Base-by-base conservation (phyloP, 2,888 invertebrate genomes). In the Pilophorus perplexus region DNA sequence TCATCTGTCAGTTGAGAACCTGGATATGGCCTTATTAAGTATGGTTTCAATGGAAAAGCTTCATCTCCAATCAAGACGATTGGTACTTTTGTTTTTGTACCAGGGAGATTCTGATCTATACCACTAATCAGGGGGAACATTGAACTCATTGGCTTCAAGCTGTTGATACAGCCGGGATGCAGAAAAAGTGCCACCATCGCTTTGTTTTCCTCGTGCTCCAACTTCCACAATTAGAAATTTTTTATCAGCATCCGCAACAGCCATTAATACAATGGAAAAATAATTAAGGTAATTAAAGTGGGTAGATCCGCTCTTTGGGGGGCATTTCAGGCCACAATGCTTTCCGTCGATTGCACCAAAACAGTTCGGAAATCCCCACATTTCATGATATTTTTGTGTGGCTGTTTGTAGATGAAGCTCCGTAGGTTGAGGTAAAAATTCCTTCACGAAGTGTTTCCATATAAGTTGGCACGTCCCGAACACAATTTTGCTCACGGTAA, bases 261-360 rank as follows among this genome's bases (percentile, higher is more conserved):
- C 52, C 18, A 27, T 23, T 18, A 52, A 27, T 14, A 28, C 28
- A 27, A 52, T 10, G 10, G 52, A 52, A 33, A 52, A 52, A 10
- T 33, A 52, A 12, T n/a, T n/a, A 3, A 27, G 23, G n/a, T 52
- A 52, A 10, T 52, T 27, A 14, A 52, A 52, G 27, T n/a, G 27
- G 10, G 16, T 27, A 2, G 52, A 52, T 10, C 52, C 33, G 2
- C 25, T 16, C 20, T 28, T 27, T 1, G 2, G 1, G 52, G 52
- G 52, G 28, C 52, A 27, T 52, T 52, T 52, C 18, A 52, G 10
- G 1, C 52, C 18, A 23, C 4, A 10, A 12, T 52, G 52, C 27
- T 52, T 52, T n/a, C 52, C 52, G 25, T 52, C 52, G 1, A 52
- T 27, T n/a, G n/a, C 3, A 10, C 52, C 52, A 4, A 52, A 20